Base-by-base conservation (phyloP, 2,888 invertebrate species). In the Eudemis profundana region DNA sequence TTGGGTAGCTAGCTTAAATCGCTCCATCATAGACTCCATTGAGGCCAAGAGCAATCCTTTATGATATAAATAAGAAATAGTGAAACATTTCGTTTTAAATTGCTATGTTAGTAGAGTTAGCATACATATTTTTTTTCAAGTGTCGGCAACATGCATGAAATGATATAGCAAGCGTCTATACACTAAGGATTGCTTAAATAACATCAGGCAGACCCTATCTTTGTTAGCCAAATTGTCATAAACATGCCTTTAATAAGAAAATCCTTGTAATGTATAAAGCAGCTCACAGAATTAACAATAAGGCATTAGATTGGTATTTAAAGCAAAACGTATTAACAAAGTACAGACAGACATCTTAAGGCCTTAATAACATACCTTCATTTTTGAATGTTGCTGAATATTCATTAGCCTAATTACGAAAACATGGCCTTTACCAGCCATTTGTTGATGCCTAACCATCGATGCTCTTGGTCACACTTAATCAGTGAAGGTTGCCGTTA, bases 401-500 rank as follows among this genome's bases (percentile, higher is more conserved):
- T 56, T 56, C 29, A 56, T 44, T 4, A 4, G 17, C 29, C 42
- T 44, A n/a, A 10, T 15, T 27, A 42, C 36, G n/a, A 44, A 44
- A 56, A 56, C 42, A 44, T 29, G 54, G 42, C 42, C 40, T 54
- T 54, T 42, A 1, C 40, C 12, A 27, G 40, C 38, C 27, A n/a
- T 23, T 56, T 44, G 21, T n/a, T 36, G 17, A 56, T 29, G 53
- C 40, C 23, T 53, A 42, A 42, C 42, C 42, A 56, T 29, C 3
- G 27, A n/a, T 5, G 29, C 17, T 12, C 17, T 44, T 40, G 42
- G 42, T 23, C 1, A 17, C 10, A 10, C 33, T 33, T 33, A 12
- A 33, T 54, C 14, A 3, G n/a, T 17, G 56, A 56, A 56, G 56
- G 56, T 19, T 56, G 27, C 7, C 42, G 56, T 56, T 56, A 56